Conservation (phyloP, 2,113 vertebrate genomes). For the Naja naja region DNA sequence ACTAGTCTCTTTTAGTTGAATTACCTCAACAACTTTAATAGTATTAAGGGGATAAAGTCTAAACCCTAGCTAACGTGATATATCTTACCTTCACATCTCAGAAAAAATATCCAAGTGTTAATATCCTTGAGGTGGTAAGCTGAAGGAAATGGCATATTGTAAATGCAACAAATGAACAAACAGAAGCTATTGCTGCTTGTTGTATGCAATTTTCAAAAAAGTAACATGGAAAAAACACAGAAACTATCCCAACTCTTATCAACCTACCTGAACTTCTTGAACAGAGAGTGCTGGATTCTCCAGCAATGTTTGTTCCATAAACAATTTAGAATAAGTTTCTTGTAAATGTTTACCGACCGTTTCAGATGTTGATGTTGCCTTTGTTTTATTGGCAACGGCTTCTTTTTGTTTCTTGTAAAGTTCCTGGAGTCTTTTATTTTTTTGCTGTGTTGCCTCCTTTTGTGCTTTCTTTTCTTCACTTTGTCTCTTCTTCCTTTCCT, state of each 20-base stretch:
- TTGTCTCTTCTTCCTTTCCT: slow-evolving; percentile 86
- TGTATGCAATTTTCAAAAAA: not conserved
- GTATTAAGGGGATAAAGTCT: not conserved
- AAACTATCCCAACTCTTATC: not conserved
- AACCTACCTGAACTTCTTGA: slow-evolving; percentile 68
- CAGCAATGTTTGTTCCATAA: slow-evolving; percentile 75
- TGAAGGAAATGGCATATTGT: not conserved
- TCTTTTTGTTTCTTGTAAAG: slow-evolving; percentile 90
- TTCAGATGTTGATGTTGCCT: slow-evolving; percentile 57
- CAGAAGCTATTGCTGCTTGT: not conserved
- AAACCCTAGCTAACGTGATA: not conserved
- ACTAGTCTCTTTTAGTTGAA: not conserved
- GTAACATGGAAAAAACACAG: not conserved
- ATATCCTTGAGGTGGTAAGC: not conserved
- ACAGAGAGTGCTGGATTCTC: slow-evolving; percentile 58
- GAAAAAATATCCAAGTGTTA: not conserved
- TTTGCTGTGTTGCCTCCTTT: slow-evolving; percentile 82
- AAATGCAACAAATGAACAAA: not conserved
- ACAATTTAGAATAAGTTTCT: slow-evolving; percentile 85
- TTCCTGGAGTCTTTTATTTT: slow-evolving; percentile 88
- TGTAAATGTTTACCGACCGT: slow-evolving; percentile 69
- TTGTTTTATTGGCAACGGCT: slow-evolving; percentile 69
- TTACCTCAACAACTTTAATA: not conserved
- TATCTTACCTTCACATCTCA: not conserved
- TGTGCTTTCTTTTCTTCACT: slow-evolving; percentile 85